Base-by-base conservation (phyloP, 2,797 vertebrate species). In the Chromis chromis region DNA sequence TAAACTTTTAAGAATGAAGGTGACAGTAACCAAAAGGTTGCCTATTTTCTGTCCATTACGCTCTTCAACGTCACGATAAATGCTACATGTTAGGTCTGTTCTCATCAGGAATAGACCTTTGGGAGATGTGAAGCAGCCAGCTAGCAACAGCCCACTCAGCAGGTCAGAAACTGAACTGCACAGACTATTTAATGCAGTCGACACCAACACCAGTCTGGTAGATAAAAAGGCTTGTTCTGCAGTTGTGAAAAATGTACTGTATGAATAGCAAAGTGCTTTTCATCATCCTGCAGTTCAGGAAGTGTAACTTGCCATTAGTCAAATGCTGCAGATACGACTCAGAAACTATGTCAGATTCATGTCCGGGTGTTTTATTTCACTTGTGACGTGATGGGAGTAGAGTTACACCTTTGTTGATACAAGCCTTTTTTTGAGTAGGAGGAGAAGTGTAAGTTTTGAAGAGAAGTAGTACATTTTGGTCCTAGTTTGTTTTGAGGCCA, bases 1-100 rank as follows among this genome's bases (percentile, higher is more conserved):
- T 91, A 88, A 92, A 94, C 58, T 80, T 91, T 89, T 86, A 86
- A 81, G 70, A 79, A 81, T 6, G 63, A 75, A 44, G 1, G 7
- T 22, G n/a, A 33, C 42, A 42, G 17, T 49, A 75, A 59, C 24
- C 53, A 33, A 33, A 60, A 62, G 46, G 39, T 8, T 4, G 22
- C 22, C 8, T 53, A 9, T 64, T 74, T 46, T 73, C 10, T 55
- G 13, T 33, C 14, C 22, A 6, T 50, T 64, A 3, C 17, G 16
- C 27, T 8, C 19, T 11, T 54, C 12, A 50, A 24, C 17, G 17
- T 58, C 12, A 57, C 21, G 27, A 9, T 16, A 66, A 60, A 63
- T 13, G 54, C 36, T 42, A 31, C 5, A 25, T 53, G 6, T 21
- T 63, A 2, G 25, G 3, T 14, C 36, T 63, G 21, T 69, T 55